Conservation (phyloP, 2,888 invertebrate genomes). For the Pasiphila rectangulata region DNA sequence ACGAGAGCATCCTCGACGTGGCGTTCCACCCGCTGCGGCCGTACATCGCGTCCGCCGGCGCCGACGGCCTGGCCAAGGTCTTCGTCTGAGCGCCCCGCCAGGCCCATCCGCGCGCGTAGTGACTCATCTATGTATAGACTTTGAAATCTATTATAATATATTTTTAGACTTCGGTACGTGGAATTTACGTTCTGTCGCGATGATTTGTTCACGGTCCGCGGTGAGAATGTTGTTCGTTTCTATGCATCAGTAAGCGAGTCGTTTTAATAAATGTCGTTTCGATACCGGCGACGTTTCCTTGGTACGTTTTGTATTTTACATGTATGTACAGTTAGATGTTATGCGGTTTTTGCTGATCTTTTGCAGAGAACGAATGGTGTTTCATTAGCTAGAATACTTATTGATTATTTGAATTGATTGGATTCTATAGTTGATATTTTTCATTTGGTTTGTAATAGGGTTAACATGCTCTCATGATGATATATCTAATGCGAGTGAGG, state of each 20-base stretch:
- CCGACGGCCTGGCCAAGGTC: conserved; percentile 99
- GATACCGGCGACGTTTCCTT: conserved; percentile 60
- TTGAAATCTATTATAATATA: conserved; percentile 80
- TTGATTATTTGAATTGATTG: conserved; percentile 75
- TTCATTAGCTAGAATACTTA: conserved; percentile 72
- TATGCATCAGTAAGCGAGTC: conserved; percentile 68
- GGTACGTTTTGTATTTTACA: conserved; percentile 58
- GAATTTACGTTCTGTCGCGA: conserved; percentile 75
- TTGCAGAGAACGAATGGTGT: conserved; percentile 68
- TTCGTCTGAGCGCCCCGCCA: conserved; percentile 85
- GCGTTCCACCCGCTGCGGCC: conserved; percentile 99
- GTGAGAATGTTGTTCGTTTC: conserved; percentile 71
- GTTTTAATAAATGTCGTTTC: conserved; percentile 66
- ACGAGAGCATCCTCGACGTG: conserved; percentile 99
- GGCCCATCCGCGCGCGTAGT: conserved; percentile 51
- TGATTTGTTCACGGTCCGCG: conserved; percentile 75
- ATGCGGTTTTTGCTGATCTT: conserved; percentile 67
- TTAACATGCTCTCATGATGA: conserved; percentile 62
- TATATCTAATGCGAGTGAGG: conserved; percentile 54
- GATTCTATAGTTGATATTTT: conserved; percentile 70
- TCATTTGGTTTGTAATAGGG: conserved; percentile 62
- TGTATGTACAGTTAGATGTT: conserved; percentile 77
- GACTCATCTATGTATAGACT: conserved; percentile 79
- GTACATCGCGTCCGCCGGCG: conserved; percentile 99
- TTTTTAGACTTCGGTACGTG: conserved; percentile 79